Conservation (phyloP, 2,113 vertebrate species). For the Crocuta crocuta region DNA sequence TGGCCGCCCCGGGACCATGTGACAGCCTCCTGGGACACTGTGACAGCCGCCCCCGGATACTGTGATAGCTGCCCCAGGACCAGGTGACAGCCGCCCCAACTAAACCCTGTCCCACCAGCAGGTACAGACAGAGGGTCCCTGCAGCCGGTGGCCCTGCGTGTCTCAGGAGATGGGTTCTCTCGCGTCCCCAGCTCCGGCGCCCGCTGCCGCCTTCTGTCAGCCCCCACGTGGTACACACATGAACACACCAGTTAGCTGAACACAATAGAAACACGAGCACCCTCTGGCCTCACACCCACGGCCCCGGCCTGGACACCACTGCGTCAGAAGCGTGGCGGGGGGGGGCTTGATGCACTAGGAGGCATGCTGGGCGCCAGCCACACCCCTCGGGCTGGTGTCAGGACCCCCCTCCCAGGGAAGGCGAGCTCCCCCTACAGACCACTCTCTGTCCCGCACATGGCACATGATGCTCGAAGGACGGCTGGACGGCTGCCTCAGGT, state of each 20-base stretch:
- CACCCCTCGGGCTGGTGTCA: background rate
- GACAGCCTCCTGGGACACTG: too few relatives aligned
- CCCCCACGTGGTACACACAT: background rate
- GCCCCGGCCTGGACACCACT: background rate
- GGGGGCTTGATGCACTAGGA: background rate
- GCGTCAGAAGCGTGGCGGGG: background rate
- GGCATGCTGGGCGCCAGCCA: rapidly evolving
- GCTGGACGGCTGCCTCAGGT: rapidly evolving
- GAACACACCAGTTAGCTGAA: background rate
- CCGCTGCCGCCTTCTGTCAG: background rate
- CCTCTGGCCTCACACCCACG: too few relatives aligned
- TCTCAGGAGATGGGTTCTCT: background rate
- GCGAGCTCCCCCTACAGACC: rapidly evolving
- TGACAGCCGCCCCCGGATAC: too few relatives aligned
- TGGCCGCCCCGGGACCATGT: too few relatives aligned
- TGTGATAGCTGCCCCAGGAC: too few relatives aligned
- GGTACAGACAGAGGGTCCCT: background rate
- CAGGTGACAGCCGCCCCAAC: too few relatives aligned
- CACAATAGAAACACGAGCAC: too few relatives aligned
- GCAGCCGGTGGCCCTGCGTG: background rate
- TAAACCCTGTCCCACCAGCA: background rate
- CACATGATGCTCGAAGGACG: background rate
- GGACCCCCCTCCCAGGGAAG: background rate
- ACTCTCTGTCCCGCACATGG: background rate
- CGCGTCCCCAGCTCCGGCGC: rapidly evolving